Evolutionary conservation across 1,140 invertebrate genomes (phyloP).

Genomic region (Coptotermes formosanus): DNA sequence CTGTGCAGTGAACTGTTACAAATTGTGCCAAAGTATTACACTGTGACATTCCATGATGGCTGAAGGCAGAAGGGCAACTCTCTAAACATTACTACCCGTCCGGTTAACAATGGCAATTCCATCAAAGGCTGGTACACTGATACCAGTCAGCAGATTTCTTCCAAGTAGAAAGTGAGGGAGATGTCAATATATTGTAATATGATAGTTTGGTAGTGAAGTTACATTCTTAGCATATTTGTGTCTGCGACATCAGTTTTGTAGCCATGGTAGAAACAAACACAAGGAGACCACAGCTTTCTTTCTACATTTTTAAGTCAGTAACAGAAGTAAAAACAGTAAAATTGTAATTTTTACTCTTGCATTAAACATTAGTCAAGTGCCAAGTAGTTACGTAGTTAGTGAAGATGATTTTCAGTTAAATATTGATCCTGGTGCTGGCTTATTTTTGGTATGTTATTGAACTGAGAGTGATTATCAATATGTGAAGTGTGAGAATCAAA

Average conservation of each 20-base stretch:
- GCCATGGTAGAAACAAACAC: background rate
- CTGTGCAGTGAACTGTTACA: background rate
- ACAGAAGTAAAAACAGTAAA: background rate
- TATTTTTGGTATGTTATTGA: background rate
- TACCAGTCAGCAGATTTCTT: background rate
- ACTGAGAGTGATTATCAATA: background rate
- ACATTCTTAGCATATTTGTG: conserved; percentile 8
- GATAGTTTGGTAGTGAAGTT: background rate
- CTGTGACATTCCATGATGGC: background rate
- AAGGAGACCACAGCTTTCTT: background rate
- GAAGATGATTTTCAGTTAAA: background rate
- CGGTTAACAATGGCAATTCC: background rate
- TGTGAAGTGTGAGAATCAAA: background rate
- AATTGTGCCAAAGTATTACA: background rate
- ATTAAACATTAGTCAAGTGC: background rate
- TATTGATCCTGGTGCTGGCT: background rate
- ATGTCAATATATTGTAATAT: background rate
- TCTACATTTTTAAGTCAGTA: background rate
- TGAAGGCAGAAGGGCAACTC: background rate
- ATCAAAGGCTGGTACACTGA: background rate
- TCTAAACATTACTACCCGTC: background rate
- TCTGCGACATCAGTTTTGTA: background rate
- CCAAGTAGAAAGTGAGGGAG: background rate
- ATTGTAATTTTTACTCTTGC: background rate
- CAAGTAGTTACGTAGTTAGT: background rate